Base-by-base conservation (phyloP, 1,140 invertebrate genomes). In the Danaus plexippus region DNA sequence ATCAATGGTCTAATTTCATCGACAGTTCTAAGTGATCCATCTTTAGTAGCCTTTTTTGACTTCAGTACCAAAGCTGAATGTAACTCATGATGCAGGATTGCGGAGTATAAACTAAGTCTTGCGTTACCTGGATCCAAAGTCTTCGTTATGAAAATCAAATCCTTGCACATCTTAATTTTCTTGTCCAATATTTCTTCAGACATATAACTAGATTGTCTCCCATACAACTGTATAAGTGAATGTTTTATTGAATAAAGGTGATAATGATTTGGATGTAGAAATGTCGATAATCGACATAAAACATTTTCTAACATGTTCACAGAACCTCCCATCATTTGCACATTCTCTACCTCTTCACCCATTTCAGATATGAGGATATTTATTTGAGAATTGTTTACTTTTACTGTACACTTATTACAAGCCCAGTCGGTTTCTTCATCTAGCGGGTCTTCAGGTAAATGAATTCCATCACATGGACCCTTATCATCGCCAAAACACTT, bases 241-340 rank as follows among this genome's bases (percentile, higher is more conserved):
- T 96, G 95, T 66, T 93, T 92, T 10, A 95, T 88, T 4, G 91
- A 90, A 66, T 93, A 94, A 60, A 93, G 89, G 68, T 94, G 93
- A 75, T 94, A 95, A 80, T 96, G 94, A 72, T 94, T 92, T 0
- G 91, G 91, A 85, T 96, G 94, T 44, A 96, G 80, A 64, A 94
- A 90, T 15, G 89, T 90, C 15, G 89, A 86, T 12, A 93, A 71
- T 47, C 92, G 92, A 11, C 87, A 88, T 6, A 93, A 65, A 0
- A 92, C 71, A 51, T 90, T 86, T 74, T 93, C 92, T 47, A 93
- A 69, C 52, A 89, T 85, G 51, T 75, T 79, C 1, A 91, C 86
- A 1, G 87, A 89, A 0, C 92, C 89, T 47, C 89, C 91, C 48
- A 88, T 87, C 50, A 89, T 81, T 61, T 91, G 78, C 0, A 92